Evolutionary conservation across 2,888 invertebrate species (phyloP).

Genomic region (Microplitis manilae): DNA sequence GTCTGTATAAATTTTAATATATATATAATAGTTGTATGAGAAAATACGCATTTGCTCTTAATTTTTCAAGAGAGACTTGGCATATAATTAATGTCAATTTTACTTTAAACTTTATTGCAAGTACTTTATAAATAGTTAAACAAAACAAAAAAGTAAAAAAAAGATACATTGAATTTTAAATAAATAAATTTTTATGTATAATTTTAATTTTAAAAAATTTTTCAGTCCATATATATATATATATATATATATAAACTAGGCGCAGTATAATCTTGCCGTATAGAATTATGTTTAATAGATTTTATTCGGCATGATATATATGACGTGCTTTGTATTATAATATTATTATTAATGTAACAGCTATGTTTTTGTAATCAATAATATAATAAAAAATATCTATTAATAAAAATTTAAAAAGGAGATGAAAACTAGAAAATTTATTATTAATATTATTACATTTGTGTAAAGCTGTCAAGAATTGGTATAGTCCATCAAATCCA

Average conservation of each 20-base stretch:
- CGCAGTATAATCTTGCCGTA: slow-evolving; percentile 62
- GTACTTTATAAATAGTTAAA: slow-evolving; percentile 17
- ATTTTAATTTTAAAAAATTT: slow-evolving; percentile 56
- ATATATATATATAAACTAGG: slow-evolving; percentile 63
- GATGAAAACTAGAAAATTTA: slow-evolving; percentile 68
- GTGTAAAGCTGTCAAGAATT: slow-evolving; percentile 67
- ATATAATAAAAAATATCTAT: slow-evolving; percentile 60
- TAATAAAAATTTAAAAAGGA: slow-evolving; percentile 56
- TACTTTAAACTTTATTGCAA: slow-evolving; percentile 35
- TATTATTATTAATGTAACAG: slow-evolving; percentile 63
- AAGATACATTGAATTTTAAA: slow-evolving; percentile 62
- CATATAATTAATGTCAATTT: slow-evolving; percentile 6
- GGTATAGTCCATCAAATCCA: slow-evolving; percentile 60
- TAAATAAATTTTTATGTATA: slow-evolving; percentile 69
- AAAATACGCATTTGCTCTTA: slow-evolving; percentile 32
- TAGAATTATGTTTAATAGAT: slow-evolving; percentile 51
- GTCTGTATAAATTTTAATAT: no score
- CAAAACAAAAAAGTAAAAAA: slow-evolving; percentile 9
- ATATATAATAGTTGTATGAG: no score
- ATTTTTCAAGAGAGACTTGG: slow-evolving; percentile 11
- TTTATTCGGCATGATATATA: slow-evolving; percentile 37
- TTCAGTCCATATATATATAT: not conserved
- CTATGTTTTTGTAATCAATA: slow-evolving; percentile 71
- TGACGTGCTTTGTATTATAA: slow-evolving; percentile 62
- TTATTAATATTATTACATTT: slow-evolving; percentile 56